phyloP scores from a whole-genome alignment of 2,888 invertebrate genomes.

The Ametastegia equiseti region DNA sequence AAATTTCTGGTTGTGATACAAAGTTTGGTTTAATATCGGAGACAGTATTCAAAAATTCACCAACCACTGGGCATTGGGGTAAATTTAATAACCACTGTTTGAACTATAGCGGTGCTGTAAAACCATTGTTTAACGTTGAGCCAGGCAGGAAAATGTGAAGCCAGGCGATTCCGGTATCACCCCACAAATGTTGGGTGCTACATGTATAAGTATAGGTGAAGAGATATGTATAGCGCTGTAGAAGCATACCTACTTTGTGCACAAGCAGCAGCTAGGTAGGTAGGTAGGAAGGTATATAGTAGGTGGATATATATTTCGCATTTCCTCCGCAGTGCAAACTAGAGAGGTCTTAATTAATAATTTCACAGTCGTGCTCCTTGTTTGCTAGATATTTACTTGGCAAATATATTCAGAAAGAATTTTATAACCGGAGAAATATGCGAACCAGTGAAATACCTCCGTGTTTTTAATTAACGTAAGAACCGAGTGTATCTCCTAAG shows the following conservation, averaged over 20 bases:
- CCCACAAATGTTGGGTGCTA: not conserved
- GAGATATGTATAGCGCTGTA: not conserved
- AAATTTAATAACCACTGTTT: conserved; percentile 41
- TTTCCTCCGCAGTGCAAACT: conserved; percentile 39
- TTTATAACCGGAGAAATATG: not conserved
- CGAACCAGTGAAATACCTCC: conserved; percentile 2
- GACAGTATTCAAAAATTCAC: conserved; percentile 24
- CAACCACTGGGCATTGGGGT: conserved; percentile 4
- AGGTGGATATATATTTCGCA: conserved; percentile 43
- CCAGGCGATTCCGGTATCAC: conserved; percentile 24
- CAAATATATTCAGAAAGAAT: conserved; percentile 35
- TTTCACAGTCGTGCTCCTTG: conserved; percentile 38
- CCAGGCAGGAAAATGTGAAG: not conserved
- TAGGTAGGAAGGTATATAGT: too few species aligned
- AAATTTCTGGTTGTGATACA: not conserved
- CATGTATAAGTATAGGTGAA: not conserved
- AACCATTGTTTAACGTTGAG: conserved; percentile 44
- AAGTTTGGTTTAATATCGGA: conserved; percentile 8
- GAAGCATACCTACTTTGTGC: not conserved
- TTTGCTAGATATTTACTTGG: conserved; percentile 35
- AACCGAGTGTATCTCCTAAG: conserved; percentile 33
- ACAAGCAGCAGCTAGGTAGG: too few species aligned
- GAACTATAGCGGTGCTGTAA: conserved; percentile 26
- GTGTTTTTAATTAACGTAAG: conserved; percentile 34
- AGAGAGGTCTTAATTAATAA: conserved; percentile 46